Conservation (phyloP, 2,113 vertebrate genomes). For the Rhodinocichla rosea region DNA sequence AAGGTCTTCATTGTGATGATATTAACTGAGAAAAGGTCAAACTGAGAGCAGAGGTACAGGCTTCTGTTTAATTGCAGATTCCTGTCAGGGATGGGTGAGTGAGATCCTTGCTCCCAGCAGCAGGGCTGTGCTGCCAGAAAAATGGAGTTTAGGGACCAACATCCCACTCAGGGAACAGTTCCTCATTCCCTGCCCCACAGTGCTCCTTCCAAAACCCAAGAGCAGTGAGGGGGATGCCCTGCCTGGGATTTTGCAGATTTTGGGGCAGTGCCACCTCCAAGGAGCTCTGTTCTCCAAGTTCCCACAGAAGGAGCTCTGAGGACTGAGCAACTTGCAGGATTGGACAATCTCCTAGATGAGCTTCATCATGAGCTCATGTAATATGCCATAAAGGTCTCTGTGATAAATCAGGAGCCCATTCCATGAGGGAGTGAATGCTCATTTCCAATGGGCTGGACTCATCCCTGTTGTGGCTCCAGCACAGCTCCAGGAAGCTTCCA, state of each 20-base stretch:
- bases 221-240: not conserved
- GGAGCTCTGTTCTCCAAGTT: not conserved
- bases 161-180: not conserved
- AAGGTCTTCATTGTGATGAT: not conserved
- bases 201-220: not conserved
- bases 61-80: conserved; percentile 32
- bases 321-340: not conserved
- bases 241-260: not conserved
- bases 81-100: not conserved
- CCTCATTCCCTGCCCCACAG: not conserved
- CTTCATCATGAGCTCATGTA: not conserved
- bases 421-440: not conserved
- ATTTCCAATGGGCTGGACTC: not conserved
- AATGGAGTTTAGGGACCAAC: not conserved
- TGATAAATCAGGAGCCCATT: not conserved
- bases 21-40: conserved; percentile 38
- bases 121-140: not conserved
- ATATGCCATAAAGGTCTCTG: not conserved
- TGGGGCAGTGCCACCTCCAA: not conserved
- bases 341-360: not conserved
- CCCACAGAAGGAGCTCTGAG: not conserved
- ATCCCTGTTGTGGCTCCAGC: not conserved
- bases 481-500: not conserved
- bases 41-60: not conserved
- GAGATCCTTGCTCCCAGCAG: not conserved